These are phyloP conservation scores for Cyphomyrus plagiostoma DNA, from an alignment of 2,113 vertebrate species.

Conservation along the genomic window DNA sequence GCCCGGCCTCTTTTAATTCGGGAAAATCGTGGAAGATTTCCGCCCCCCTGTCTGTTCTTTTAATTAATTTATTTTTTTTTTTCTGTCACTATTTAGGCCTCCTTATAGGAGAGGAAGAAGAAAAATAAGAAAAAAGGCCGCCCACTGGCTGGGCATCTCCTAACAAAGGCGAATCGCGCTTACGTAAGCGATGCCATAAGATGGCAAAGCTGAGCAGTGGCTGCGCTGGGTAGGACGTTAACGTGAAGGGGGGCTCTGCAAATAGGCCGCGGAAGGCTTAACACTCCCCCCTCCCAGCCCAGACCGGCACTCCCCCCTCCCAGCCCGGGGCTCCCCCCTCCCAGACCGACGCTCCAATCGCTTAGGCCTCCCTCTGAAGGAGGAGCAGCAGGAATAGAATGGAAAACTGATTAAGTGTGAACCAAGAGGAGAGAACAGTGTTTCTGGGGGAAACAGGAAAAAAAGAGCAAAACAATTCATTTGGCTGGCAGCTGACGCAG, in stretches of 20 bases:
- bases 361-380: constrained; percentile 34
- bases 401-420: constrained; percentile 7
- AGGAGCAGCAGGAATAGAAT: constrained; percentile 3
- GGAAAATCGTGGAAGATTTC: not conserved
- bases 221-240: constrained; percentile 30
- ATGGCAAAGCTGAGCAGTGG: not conserved
- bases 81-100: constrained; percentile 1
- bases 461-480: constrained; percentile 1
- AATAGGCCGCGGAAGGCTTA: constrained; percentile 59
- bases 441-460: not conserved
- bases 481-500: not conserved
- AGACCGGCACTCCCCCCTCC: too few species aligned
- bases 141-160: constrained; percentile 50
- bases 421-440: not conserved
- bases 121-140: constrained; percentile 31
- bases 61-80: not conserved
- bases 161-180: constrained; percentile 38
- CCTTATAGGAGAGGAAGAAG: constrained; percentile 39
- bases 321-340: not conserved
- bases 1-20: not conserved
- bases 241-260: constrained; percentile 46
- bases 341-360: constrained; percentile 5
- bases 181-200: constrained; percentile 35
- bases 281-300: not conserved
- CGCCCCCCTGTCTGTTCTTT: not conserved